These are phyloP conservation scores for Microcebus jonahi DNA, from an alignment of 2,113 vertebrate species.

Conservation along the genomic window DNA sequence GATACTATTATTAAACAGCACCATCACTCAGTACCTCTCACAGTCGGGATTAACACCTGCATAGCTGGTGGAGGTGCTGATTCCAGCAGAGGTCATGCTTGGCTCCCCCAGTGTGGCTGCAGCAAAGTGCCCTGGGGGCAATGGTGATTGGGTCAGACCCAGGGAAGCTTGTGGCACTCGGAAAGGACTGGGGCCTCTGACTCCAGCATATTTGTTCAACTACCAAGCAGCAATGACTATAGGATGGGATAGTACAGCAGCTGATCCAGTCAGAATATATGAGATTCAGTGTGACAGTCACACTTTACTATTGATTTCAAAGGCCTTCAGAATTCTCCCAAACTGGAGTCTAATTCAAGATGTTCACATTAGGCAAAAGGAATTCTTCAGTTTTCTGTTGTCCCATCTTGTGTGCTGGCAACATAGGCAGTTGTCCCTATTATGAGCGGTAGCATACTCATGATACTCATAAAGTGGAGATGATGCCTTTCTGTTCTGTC, in stretches of 20 bases:
- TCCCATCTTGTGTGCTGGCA: neutral
- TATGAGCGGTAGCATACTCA: neutral
- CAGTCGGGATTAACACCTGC: too few species aligned
- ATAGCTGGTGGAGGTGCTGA: too few species aligned
- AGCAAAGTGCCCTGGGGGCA: too few species aligned
- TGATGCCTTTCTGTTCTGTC: neutral
- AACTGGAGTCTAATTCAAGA: neutral
- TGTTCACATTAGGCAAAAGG: neutral
- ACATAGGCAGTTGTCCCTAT: neutral
- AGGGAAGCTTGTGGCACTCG: too few species aligned
- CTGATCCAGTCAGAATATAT: neutral
- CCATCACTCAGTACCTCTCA: neutral
- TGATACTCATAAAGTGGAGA: neutral
- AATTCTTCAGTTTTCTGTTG: neutral
- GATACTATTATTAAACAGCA: neutral
- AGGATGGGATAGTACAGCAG: neutral
- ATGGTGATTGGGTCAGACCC: too few species aligned
- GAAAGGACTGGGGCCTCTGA: neutral
- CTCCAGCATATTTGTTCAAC: fast-evolving
- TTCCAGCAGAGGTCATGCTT: neutral
- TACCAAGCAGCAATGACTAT: fast-evolving
- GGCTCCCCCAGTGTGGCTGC: neutral
- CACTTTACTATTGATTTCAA: neutral
- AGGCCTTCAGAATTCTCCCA: neutral
- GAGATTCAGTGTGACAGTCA: neutral